phyloP scores from a whole-genome alignment of 2,888 invertebrate genomes.

The Drosophila fulvimacula region DNA sequence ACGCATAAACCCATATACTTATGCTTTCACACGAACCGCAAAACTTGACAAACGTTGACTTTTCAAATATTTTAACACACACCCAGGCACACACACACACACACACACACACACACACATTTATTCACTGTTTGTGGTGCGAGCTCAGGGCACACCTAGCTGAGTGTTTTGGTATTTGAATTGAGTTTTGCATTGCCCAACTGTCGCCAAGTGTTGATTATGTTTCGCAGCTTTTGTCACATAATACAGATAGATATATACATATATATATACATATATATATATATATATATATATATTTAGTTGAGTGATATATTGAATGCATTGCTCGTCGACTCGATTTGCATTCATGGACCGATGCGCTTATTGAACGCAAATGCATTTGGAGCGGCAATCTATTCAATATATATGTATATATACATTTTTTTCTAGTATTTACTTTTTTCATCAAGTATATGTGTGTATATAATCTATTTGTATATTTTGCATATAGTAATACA shows the following conservation, averaged over 20 bases:
- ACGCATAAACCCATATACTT: conserved; percentile 34
- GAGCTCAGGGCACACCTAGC: conserved; percentile 42
- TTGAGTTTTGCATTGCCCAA: conserved; percentile 56
- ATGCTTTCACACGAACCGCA: conserved; percentile 25
- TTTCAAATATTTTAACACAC: conserved; percentile 43
- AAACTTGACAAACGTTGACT: conserved; percentile 55
- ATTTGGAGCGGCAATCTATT: conserved; percentile 67
- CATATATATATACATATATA: conserved; percentile 7
- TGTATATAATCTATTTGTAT: conserved; percentile 22
- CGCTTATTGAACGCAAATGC: conserved; percentile 73
- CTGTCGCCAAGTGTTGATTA: conserved; percentile 59
- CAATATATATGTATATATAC: conserved; percentile 39
- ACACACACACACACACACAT: background rate
- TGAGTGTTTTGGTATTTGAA: conserved; percentile 76
- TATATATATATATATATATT: conserved; percentile 1
- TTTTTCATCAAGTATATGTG: conserved; percentile 1
- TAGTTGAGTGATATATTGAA: conserved; percentile 32
- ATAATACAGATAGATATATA: conserved; percentile 49
- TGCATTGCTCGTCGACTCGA: conserved; percentile 25
- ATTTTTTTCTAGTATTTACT: conserved; percentile 7
- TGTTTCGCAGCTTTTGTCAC: conserved; percentile 57
- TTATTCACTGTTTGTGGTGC: conserved; percentile 2
- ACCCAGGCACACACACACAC: conserved; percentile 15
- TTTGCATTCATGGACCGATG: conserved; percentile 39
- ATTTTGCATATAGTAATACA: conserved; percentile 23